Evolutionary conservation across 2,797 vertebrate genomes (phyloP).

Genomic region (Lithobates sylvaticus): DNA sequence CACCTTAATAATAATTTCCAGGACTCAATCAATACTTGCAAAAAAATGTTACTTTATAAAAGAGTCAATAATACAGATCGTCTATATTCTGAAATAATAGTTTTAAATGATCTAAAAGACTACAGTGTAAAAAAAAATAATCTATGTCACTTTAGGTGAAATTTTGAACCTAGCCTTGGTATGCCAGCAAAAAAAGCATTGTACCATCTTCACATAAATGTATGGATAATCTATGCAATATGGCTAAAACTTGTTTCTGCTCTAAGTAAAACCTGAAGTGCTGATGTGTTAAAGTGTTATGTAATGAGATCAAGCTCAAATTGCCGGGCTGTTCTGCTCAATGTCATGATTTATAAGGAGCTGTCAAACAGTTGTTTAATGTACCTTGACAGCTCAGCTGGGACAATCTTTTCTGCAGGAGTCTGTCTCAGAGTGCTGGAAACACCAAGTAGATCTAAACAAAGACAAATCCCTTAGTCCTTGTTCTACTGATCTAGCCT

Average conservation of each 20-base stretch:
- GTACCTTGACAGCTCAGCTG: constrained; percentile 13
- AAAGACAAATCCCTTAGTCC: neutral
- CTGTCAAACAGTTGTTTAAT: constrained; percentile 33
- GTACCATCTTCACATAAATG: neutral
- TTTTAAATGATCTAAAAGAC: neutral
- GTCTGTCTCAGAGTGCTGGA: neutral
- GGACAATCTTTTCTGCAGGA: neutral
- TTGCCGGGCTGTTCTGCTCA: neutral
- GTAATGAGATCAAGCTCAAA: constrained; percentile 13
- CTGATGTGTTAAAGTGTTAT: constrained; percentile 2
- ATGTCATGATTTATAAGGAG: constrained; percentile 19
- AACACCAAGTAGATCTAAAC: neutral
- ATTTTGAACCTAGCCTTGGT: neutral
- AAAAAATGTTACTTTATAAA: too few species aligned
- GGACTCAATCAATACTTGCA: too few species aligned
- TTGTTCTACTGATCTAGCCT: constrained; percentile 12
- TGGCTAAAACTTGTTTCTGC: neutral
- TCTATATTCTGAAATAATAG: neutral
- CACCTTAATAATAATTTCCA: too few species aligned
- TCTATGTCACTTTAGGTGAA: neutral
- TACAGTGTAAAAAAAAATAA: neutral
- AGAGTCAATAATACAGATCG: too few species aligned
- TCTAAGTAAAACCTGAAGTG: neutral
- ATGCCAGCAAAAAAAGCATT: neutral
- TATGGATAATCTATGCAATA: neutral